Evolutionary conservation across 2,113 vertebrate genomes (phyloP).

Genomic region (Orthonyx spaldingii): DNA sequence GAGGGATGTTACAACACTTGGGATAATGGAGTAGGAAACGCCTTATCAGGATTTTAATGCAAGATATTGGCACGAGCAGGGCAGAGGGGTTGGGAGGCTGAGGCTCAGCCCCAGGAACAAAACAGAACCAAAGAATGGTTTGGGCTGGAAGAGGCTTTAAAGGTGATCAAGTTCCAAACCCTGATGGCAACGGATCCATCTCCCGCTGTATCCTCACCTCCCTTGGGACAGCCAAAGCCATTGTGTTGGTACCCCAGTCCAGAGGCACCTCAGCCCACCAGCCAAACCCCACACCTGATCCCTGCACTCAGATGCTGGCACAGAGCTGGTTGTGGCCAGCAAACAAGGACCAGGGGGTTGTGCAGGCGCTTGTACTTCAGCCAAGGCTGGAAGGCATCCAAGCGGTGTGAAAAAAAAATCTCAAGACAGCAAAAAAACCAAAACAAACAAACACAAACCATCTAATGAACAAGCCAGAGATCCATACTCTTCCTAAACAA

Average conservation of each 20-base stretch:
- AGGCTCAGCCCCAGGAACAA: not conserved
- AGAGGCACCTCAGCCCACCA: not conserved
- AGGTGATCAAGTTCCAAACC: not conserved
- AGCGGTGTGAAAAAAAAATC: rapidly evolving
- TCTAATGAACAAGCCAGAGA: rapidly evolving
- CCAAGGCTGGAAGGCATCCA: rapidly evolving
- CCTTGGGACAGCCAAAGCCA: not conserved
- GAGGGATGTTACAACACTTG: not conserved
- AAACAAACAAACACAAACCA: rapidly evolving
- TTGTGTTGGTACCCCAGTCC: not conserved
- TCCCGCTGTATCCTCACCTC: not conserved
- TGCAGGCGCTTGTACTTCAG: not conserved
- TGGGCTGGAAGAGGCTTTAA: not conserved
- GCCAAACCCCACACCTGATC: not conserved
- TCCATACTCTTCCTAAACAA: rapidly evolving
- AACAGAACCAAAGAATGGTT: not conserved
- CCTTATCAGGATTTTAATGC: too few relatives aligned
- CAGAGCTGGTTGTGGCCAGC: not conserved
- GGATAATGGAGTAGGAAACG: not conserved
- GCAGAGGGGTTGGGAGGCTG: not conserved
- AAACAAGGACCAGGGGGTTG: not conserved
- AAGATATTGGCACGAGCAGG: not conserved
- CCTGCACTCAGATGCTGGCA: not conserved
- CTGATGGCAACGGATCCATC: not conserved
- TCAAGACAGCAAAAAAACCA: not conserved